A percentile compares a stretch with the other conserved stretches of the same genome.
Evolutionary conservation across 2,888 invertebrate species (phyloP).

Genomic region (Sphinx pinastri): DNA sequence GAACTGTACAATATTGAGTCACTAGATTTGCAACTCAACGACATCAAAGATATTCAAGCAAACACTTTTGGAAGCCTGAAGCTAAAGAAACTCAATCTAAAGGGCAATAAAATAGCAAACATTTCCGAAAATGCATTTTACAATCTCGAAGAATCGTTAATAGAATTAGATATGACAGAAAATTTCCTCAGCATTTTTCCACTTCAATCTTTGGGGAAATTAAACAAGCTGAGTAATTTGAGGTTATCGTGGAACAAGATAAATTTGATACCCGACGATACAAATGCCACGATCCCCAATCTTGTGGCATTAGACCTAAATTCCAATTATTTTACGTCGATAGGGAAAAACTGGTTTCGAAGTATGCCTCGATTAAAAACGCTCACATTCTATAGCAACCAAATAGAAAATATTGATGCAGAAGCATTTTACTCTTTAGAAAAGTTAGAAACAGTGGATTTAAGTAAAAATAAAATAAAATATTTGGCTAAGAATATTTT

Average conservation of each 20-base stretch:
- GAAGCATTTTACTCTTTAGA: slow-evolving; percentile 90
- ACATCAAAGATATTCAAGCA: slow-evolving; percentile 91
- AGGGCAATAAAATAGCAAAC: slow-evolving; percentile 91
- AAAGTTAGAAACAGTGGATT: slow-evolving; percentile 91
- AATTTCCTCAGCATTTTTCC: slow-evolving; percentile 94
- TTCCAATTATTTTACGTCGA: slow-evolving; percentile 91
- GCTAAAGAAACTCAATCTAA: slow-evolving; percentile 91
- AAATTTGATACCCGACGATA: slow-evolving; percentile 88
- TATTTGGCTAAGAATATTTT: slow-evolving; percentile 90
- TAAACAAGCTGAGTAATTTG: slow-evolving; percentile 88
- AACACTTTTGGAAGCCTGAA: slow-evolving; percentile 93
- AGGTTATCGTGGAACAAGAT: slow-evolving; percentile 93
- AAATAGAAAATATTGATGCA: slow-evolving; percentile 90
- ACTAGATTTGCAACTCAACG: slow-evolving; percentile 93
- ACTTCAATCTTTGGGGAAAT: slow-evolving; percentile 89
- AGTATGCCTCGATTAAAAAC: slow-evolving; percentile 91
- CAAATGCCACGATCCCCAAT: slow-evolving; percentile 88
- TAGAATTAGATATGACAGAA: slow-evolving; percentile 93
- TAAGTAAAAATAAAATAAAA: slow-evolving; percentile 94
- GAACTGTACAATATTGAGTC: slow-evolving; percentile 88
- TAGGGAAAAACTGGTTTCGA: slow-evolving; percentile 90
- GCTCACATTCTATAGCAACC: slow-evolving; percentile 93
- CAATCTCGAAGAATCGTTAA: slow-evolving; percentile 89
- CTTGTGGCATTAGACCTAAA: slow-evolving; percentile 92
- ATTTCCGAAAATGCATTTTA: slow-evolving; percentile 93